Evolutionary conservation across 2,113 vertebrate genomes (phyloP), one percentile per base, ranked within the genome.

Genomic region (Gorsachius goisagi): DNA sequence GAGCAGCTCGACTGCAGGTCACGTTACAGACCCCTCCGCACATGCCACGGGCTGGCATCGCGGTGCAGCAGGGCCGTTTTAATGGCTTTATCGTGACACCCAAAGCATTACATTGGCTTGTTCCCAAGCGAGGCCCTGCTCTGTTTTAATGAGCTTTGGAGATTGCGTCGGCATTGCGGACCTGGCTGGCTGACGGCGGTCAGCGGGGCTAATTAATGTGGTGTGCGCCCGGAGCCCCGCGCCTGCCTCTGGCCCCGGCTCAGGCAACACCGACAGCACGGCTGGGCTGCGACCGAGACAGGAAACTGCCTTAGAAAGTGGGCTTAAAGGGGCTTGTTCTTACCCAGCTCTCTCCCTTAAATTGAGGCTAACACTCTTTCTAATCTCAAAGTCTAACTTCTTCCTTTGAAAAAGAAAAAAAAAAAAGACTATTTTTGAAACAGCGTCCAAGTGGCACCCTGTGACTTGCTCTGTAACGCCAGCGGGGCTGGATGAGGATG

Each of bases 81-180:
- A 92, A 79, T 47, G 41, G 33, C 59, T 95, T 94, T 72, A 90
- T 85, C 77, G 12, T 11, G 66, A 67, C 72, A 68, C 93, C 84
- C 74, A 76, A 69, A 91, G 60, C 44, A 44, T 67, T 20, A 73
- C 69, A 37, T 33, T 6, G 0, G 32, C 49, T 92, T 1, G 0
- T 55, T 85, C 84, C 80, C 59, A 44, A n/a, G 52, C 3, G 60
- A 62, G 88, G 35, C 75, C 53, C 52, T 83, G 80, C 62, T 85
- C 64, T 39, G 47, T 64, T 95, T 89, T 93, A 94, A 89, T 83
- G 88, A 97, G 85, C 83, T 97, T 92, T 63, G 67, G 82, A 83
- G 86, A 64, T 72, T 77, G 82, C 45, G 77, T 50, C 11, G 6
- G 58, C 86, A 85, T 39, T 14, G 11, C 2, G 21, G 56, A n/a